A percentile compares a stretch with the other conserved stretches of the same genome.
phyloP scores from a whole-genome alignment of 2,113 vertebrate genomes.

The Neolamprologus variostigma region DNA sequence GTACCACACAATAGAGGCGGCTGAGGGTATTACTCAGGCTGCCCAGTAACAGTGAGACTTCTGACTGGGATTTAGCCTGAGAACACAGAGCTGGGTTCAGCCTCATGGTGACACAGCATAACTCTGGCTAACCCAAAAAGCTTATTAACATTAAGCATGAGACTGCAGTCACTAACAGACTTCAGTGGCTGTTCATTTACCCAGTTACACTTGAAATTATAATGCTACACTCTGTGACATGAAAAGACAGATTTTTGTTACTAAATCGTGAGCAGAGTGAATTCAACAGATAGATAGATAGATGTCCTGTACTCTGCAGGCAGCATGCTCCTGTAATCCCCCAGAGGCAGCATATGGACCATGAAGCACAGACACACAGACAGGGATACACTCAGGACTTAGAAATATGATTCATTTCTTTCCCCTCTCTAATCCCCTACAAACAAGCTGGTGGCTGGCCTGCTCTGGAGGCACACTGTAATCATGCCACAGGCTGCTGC shows the following conservation, averaged over 20 bases:
- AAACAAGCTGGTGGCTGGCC: slow-evolving; percentile 61
- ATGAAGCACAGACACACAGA: slow-evolving; percentile 43
- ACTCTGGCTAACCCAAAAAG: not conserved
- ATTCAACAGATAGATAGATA: slow-evolving; percentile 4
- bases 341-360: slow-evolving; percentile 54
- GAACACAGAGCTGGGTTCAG: not conserved
- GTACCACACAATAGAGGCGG: not conserved
- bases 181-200: not conserved
- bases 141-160: not conserved
- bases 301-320: not conserved
- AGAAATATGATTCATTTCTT: slow-evolving; percentile 76
- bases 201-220: not conserved
- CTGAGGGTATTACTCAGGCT: not conserved
- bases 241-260: not conserved
- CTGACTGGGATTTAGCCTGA: slow-evolving; percentile 6
- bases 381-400: slow-evolving; percentile 59
- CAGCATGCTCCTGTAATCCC: slow-evolving; percentile 51
- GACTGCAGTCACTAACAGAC: not conserved
- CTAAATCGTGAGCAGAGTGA: not conserved
- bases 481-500: slow-evolving; percentile 46
- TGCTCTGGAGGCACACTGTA: slow-evolving; percentile 52
- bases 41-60: not conserved
- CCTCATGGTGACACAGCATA: slow-evolving; percentile 15
- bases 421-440: slow-evolving; percentile 57
- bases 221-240: not conserved